A percentile compares a stretch with the other conserved stretches of the same genome.
These are phyloP conservation scores for Micoletzkya japonica DNA, from an alignment of 2,888 invertebrate species.

Conservation along the genomic window DNA sequence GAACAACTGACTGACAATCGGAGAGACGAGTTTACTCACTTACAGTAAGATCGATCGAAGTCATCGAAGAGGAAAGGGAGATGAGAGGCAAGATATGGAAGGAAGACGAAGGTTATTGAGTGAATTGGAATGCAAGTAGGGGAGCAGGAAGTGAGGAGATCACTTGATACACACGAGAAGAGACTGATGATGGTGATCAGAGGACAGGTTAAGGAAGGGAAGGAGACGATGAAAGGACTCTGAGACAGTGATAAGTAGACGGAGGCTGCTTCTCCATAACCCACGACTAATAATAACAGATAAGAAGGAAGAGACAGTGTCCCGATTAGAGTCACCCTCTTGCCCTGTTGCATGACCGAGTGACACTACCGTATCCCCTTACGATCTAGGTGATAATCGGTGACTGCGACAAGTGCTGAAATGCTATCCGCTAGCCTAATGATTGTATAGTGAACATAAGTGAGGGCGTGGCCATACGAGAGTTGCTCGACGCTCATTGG, in stretches of 20 bases:
- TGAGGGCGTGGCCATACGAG: neutral
- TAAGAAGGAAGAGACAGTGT: neutral
- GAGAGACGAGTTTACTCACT: too few species aligned
- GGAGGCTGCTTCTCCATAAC: too few species aligned
- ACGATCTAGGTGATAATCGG: too few species aligned
- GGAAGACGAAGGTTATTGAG: too few species aligned
- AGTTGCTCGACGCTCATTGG: too few species aligned
- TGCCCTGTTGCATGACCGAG: too few species aligned
- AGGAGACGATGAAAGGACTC: neutral
- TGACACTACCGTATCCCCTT: neutral
- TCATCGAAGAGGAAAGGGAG: neutral
- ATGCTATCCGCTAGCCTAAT: too few species aligned
- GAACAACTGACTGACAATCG: too few species aligned
- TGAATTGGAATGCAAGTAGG: too few species aligned
- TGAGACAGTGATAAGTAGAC: neutral
- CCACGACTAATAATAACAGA: too few species aligned
- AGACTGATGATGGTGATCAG: neutral
- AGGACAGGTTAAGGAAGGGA: neutral
- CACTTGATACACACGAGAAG: neutral
- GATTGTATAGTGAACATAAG: constrained; percentile 25
- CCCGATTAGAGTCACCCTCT: neutral
- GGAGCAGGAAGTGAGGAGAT: neutral
- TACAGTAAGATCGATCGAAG: neutral
- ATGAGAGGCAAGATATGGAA: too few species aligned
- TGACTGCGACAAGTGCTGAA: too few species aligned